Base-by-base conservation (phyloP, 1,140 invertebrate species). In the Aphis gossypii region DNA sequence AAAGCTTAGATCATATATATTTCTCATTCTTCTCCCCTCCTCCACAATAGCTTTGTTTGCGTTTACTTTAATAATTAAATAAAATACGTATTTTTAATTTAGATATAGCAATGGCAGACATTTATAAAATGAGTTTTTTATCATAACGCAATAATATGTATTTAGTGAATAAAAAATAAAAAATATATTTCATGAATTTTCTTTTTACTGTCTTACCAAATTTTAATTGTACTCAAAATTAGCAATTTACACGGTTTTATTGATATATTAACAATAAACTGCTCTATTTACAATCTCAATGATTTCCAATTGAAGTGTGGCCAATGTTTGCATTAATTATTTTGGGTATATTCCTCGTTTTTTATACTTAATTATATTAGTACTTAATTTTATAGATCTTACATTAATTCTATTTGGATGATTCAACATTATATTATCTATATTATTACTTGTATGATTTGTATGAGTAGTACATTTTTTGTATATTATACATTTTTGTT, bases 211-310 rank as follows among this genome's bases (percentile, higher is more conserved):
- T 76, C 14, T 18, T 35, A n/a, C n/a, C 4, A 35, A n/a, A n/a
- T 76, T n/a, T 14, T 76, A 3, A 14, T 76, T 76, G 14, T 18
- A 76, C 18, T 76, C 14, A 18, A 1, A 76, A 14, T n/a, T n/a
- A 76, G 14, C 14, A 76, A 76, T n/a, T n/a, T 76, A 76, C 14
- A 18, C 18, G n/a, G 48, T 51, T 88, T 48, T n/a, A 88, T 88
- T n/a, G 30, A 5, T 48, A 21, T 48, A 6, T 76, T 76, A 76
- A 88, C 44, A 88, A 44, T 88, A 48, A 88, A 88, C n/a, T 88
- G 86, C 44, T 35, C 46, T 88, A 51, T 88, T 88, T 88, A 25
- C 18, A 88, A 54, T 89, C 35, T 35, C 3, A 89, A 89, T 89
- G 48, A 89, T 89, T 54, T 54, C 21, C 48, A 54, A 88, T 51